Percentiles rank a stretch among this genome's conserved stretches.
Conservation (phyloP, 1,140 invertebrate species). For the Armadillidium nasatum region DNA sequence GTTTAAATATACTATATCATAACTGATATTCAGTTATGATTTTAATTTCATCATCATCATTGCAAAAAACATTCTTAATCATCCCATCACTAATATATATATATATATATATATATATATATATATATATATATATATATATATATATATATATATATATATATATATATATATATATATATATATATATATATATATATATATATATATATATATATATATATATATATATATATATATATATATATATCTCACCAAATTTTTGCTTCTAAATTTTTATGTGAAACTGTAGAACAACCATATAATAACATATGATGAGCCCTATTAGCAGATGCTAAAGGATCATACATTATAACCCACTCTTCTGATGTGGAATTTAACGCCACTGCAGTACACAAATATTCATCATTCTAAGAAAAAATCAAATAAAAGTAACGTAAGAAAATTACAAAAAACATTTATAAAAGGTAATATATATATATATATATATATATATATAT, state of each 20-base stretch:
- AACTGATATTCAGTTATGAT: no score
- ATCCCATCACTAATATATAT: no score
- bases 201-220: neutral
- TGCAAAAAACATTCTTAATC: neutral
- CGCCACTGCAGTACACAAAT: slow-evolving; percentile 48
- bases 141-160: neutral
- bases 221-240: neutral
- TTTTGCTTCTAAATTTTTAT: slow-evolving; percentile 27
- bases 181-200: neutral
- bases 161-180: neutral
- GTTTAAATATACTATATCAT: no score
- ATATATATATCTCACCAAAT: slow-evolving; percentile 46
- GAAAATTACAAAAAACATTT: neutral
- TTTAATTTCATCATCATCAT: neutral
- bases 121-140: neutral
- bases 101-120: neutral
- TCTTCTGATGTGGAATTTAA: slow-evolving; percentile 46
- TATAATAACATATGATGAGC: slow-evolving; percentile 62
- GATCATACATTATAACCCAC: slow-evolving; percentile 50
- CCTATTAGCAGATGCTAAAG: slow-evolving; percentile 48
- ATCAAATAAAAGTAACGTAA: neutral
- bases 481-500: no score
- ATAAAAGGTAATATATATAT: no score
- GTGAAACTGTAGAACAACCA: slow-evolving; percentile 55
- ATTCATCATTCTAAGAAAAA: slow-evolving; percentile 47